Conservation (phyloP, 2,797 vertebrate genomes). For the Telmatherina bonti region DNA sequence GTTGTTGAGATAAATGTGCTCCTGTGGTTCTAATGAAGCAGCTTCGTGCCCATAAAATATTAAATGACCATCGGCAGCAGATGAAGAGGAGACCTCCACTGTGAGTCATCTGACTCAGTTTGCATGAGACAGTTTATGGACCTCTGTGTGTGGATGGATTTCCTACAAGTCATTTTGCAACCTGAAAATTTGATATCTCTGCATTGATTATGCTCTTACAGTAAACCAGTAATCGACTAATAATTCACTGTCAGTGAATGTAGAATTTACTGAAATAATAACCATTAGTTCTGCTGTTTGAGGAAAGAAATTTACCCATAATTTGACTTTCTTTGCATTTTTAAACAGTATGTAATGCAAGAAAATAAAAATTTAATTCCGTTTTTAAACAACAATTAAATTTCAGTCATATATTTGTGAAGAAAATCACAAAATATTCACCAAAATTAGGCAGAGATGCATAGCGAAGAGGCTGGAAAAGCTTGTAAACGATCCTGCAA, state of each 20-base stretch:
- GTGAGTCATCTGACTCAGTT: not conserved
- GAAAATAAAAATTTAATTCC: not conserved
- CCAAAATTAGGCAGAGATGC: no score
- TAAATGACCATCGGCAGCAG: slow-evolving; percentile 15
- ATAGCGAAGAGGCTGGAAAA: no score
- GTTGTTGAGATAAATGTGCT: slow-evolving; percentile 1
- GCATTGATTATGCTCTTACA: not conserved
- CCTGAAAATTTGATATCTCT: not conserved
- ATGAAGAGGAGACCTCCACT: slow-evolving; percentile 10
- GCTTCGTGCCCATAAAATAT: slow-evolving; percentile 43
- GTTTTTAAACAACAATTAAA: not conserved
- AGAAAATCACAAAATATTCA: not conserved
- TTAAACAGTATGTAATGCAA: not conserved
- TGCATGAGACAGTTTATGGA: slow-evolving; percentile 15
- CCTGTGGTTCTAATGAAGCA: slow-evolving; percentile 22
- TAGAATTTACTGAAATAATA: not conserved
- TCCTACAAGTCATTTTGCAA: not conserved
- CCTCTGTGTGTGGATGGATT: not conserved
- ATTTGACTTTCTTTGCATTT: not conserved
- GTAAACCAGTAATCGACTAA: slow-evolving; percentile 5
- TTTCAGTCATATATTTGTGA: not conserved
- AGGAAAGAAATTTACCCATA: not conserved
- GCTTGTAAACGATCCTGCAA: no score
- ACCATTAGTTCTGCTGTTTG: not conserved
- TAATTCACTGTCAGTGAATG: not conserved